Evolutionary conservation across 2,113 vertebrate genomes (phyloP).

Genomic region (Gymnocephalus cernua): DNA sequence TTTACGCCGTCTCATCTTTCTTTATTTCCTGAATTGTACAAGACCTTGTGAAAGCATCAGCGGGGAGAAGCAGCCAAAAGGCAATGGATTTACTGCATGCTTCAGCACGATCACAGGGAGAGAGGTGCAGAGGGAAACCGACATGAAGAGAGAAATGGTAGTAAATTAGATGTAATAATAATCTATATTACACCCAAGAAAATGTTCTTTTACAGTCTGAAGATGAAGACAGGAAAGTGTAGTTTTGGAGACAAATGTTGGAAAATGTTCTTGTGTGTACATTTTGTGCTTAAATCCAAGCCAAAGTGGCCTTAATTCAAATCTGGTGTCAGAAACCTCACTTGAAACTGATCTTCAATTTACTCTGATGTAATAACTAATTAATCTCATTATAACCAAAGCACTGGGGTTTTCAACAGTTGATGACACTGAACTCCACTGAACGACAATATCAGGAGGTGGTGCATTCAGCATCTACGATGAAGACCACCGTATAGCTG

Average conservation of each 20-base stretch:
- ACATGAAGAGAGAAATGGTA: constrained; percentile 9
- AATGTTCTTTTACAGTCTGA: background rate
- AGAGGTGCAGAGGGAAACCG: constrained; percentile 7
- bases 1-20: constrained; percentile 14
- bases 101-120: constrained; percentile 23
- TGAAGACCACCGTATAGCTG: constrained; percentile 12
- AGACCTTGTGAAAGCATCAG: constrained; percentile 65
- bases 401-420: background rate
- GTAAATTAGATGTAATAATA: constrained; percentile 16
- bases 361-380: background rate
- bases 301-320: background rate
- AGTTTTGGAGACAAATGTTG: background rate
- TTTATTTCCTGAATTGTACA: background rate
- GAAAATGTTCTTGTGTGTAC: background rate
- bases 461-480: background rate
- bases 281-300: background rate
- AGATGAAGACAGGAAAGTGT: background rate
- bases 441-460: constrained; percentile 3
- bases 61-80: constrained; percentile 51
- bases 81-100: constrained; percentile 56
- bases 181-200: constrained; percentile 11
- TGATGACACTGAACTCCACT: background rate
- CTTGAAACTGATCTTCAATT: constrained; percentile 10
- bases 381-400: background rate
- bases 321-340: constrained; percentile 16